Base-by-base conservation (phyloP, 2,888 invertebrate genomes). In the Calephelis perditalis region DNA sequence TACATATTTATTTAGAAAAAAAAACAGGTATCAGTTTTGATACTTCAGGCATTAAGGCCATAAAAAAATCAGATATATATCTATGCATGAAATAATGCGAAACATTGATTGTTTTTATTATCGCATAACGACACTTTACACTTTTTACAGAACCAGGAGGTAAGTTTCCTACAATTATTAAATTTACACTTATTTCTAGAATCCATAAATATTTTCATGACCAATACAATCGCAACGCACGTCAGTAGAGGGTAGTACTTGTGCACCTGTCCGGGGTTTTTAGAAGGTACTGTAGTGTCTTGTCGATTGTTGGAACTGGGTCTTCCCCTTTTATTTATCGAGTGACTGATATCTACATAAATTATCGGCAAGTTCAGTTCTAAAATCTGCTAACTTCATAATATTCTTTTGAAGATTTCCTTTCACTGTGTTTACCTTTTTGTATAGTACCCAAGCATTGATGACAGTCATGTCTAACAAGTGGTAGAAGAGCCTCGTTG, bases 361-460 rank as follows among this genome's bases (percentile, higher is more conserved):
- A 63, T 70, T 71, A 62, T 73, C 70, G 58, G 72, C 72, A 69
- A 72, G 68, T 67, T 74, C 71, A 65, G 71, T 71, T 71, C 72
- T 71, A 64, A 71, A 75, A 61, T 71, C 71, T 62, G 71, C 73
- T 70, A 74, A 72, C 65, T 71, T 70, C 68, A 72, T 68, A 64
- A 73, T 68, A 60, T 73, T 66, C 66, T 73, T 73, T 63, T 64
- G 68, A 63, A 63, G 63, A 67, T 67, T 71, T 71, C 68, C 71
- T 68, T 71, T 72, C 66, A 46, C 52, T 71, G 67, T 71, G 68
- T 70, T 72, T 69, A 71, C 67, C 64, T 74, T 74, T 72, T 72
- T 70, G 66, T 74, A 73, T 15, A 73, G 66, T 66, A 75, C 70
- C 74, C 73, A 75, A 64, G 73, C 66, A 70, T 76, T 74, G 64